Evolutionary conservation across 23 tunicate genomes (phyloP), one percentile per base, ranked within the genome.

Genomic region (Corella eumyota): DNA sequence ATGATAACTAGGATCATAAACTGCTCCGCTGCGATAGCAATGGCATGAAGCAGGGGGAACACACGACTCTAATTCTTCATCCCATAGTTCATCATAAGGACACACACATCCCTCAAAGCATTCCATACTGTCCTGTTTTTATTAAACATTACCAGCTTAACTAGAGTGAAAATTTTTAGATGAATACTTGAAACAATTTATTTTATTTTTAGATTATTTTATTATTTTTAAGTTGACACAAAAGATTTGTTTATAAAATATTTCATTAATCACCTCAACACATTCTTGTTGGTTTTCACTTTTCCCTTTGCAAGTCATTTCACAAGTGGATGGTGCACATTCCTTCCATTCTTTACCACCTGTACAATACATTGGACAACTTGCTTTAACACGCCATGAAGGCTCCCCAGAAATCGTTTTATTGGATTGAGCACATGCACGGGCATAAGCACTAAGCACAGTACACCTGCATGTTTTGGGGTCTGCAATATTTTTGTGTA

Each of bases 41-140:
- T 72, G 3, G 36, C 94, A 84, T 7, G 66, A 46, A 27, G 47
- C 32, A 6, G 45, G 34, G 2, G 54, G 61, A 15, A 76, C 83
- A 45, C 94, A 84, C 5, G 36, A 27, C 19, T 63, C 60, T n/a
- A 5, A 30, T 4, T 30, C 24, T 19, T 62, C 78, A 64, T 76
- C 77, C 51, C 45, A 76, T 13, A 58, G 38, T 44, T 25, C 30
- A 23, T 69, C 73, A 17, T 54, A 45, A 0, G 94, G 94, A 51
- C 94, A 84, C 4, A 63, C 44, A 46, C 94, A 84, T 4, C 94
- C 94, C 34, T 76, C 78, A 38, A 30, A 52, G 36, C 94, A 84
- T 32, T 62, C 66, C 2, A 38, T 15, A 17, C 11, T 59, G 78
- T 84, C 13, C 48, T 9, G 11, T 9, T 9, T 40, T 11, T 51